A percentile compares a stretch with the other conserved stretches of the same genome.
These are phyloP conservation scores for Ceramica pisi DNA, from an alignment of 2,888 invertebrate genomes.

Conservation along the genomic window DNA sequence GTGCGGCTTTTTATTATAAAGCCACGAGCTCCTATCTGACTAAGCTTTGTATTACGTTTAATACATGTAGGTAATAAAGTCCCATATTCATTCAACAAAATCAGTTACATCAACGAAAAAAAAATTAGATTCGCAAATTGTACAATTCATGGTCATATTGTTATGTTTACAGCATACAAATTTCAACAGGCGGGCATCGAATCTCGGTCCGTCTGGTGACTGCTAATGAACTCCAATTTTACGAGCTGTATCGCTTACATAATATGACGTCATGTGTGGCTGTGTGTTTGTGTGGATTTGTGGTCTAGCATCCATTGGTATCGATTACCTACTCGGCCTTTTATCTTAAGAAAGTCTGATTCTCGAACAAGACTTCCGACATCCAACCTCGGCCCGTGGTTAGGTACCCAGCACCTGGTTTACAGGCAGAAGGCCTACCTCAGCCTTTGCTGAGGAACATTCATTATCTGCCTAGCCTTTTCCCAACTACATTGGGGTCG, in stretches of 20 bases:
- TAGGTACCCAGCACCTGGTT: too few relatives aligned
- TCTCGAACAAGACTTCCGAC: too few relatives aligned
- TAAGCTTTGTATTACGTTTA: not conserved
- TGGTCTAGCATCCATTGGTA: constrained; percentile 43
- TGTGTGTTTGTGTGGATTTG: constrained; percentile 34
- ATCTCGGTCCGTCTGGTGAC: constrained; percentile 73
- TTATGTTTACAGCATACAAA: constrained; percentile 74
- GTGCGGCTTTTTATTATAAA: too few relatives aligned
- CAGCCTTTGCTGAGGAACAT: too few relatives aligned
- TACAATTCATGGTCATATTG: constrained; percentile 76
- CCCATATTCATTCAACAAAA: constrained; percentile 41
- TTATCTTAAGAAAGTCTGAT: too few relatives aligned
- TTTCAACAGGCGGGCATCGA: constrained; percentile 71
- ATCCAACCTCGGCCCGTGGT: too few relatives aligned
- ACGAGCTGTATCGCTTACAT: constrained; percentile 73
- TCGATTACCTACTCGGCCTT: not conserved
- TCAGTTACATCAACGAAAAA: constrained; percentile 24
- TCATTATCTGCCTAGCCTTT: too few relatives aligned
- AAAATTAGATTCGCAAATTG: constrained; percentile 70
- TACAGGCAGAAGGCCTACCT: too few relatives aligned
- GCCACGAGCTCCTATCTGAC: not conserved
- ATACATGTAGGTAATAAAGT: not conserved
- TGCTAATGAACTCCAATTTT: constrained; percentile 81
- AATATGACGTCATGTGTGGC: constrained; percentile 73
- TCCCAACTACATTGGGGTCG: too few relatives aligned